Evolutionary conservation across 2,113 vertebrate species (phyloP).

Genomic region (Clarias macrocephalus): DNA sequence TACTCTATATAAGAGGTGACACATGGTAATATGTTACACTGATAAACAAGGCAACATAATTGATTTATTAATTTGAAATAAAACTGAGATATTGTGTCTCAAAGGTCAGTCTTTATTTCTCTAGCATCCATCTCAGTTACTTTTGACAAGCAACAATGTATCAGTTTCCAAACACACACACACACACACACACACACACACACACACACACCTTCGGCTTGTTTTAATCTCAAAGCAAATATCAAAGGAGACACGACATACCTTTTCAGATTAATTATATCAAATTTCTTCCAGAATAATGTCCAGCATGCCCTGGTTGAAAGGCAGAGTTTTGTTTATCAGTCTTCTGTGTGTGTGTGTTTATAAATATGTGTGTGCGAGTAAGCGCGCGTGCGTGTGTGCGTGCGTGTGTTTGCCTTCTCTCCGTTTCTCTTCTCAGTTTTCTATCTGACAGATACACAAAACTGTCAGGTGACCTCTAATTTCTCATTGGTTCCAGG

Average conservation of each 20-base stretch:
- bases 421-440: conserved; percentile 29
- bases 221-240: neutral
- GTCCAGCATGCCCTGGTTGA: conserved; percentile 11
- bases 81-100: neutral
- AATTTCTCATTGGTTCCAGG: conserved; percentile 60
- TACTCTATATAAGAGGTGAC: neutral
- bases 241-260: conserved; percentile 48
- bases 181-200: neutral
- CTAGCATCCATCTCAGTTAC: neutral
- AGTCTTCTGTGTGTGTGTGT: conserved; percentile 26
- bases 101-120: neutral
- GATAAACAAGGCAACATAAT: neutral
- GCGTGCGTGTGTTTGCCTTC: neutral
- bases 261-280: conserved; percentile 43
- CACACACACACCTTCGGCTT: neutral
- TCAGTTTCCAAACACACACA: neutral
- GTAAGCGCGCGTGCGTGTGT: neutral
- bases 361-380: neutral
- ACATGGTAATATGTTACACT: neutral
- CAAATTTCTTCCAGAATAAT: neutral
- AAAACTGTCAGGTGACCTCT: conserved; percentile 42
- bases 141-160: neutral
- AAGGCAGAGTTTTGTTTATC: conserved; percentile 26
- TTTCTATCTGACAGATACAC: conserved; percentile 43
- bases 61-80: neutral